A percentile compares a stretch with the other conserved stretches of the same genome.
Conservation (phyloP, 1,140 invertebrate genomes). For the Xylocopa sonorina region DNA sequence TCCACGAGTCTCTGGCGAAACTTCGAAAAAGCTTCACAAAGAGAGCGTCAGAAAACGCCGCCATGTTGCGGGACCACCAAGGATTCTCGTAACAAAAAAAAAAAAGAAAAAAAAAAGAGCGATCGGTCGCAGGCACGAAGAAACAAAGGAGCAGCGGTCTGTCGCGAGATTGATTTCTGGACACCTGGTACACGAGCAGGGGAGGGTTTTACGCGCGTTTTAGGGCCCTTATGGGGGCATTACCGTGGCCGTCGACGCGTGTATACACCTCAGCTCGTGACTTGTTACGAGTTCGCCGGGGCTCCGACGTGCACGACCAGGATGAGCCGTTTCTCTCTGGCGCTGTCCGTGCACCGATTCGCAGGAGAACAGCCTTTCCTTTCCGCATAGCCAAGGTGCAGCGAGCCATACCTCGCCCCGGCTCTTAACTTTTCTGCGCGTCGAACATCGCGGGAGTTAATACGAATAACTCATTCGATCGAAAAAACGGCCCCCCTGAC, state of each 20-base stretch:
- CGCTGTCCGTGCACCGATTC: slow-evolving; percentile 38
- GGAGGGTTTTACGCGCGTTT: slow-evolving; percentile 44
- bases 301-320: slow-evolving; percentile 46
- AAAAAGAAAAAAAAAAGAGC: not conserved
- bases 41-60: too few relatives aligned
- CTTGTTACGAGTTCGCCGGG: slow-evolving; percentile 53
- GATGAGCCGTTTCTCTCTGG: slow-evolving; percentile 20
- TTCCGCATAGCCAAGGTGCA: slow-evolving; percentile 82
- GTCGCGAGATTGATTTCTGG: slow-evolving; percentile 70
- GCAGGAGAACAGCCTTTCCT: slow-evolving; percentile 75
- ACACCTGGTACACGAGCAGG: slow-evolving; percentile 59
- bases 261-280: slow-evolving; percentile 50
- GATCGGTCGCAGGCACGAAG: not conserved
- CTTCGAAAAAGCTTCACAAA: too few relatives aligned
- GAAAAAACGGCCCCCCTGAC: slow-evolving; percentile 53
- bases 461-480: slow-evolving; percentile 73
- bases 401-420: slow-evolving; percentile 76
- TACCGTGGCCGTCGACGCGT: slow-evolving; percentile 42
- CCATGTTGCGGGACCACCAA: slow-evolving; percentile 24
- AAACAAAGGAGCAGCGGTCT: slow-evolving; percentile 30
- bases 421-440: slow-evolving; percentile 60
- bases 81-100: not conserved
- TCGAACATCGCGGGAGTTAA: slow-evolving; percentile 65
- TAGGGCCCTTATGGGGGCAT: slow-evolving; percentile 18
- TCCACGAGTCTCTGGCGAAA: too few relatives aligned